Evolutionary conservation across 2,888 invertebrate genomes (phyloP).

Genomic region (Perizoma flavofasciatum): DNA sequence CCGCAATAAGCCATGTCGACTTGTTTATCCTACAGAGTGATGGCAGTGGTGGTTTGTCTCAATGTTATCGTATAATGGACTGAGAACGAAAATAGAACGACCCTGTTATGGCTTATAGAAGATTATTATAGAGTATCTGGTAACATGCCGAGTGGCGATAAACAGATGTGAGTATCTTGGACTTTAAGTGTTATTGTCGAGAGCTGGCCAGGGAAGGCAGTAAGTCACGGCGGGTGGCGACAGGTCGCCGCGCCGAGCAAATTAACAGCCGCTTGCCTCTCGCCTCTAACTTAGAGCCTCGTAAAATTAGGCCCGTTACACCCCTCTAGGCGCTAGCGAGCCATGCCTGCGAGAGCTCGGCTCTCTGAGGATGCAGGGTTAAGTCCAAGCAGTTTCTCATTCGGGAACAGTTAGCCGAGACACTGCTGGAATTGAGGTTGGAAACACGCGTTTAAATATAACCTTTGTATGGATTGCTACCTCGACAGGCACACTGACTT

Average conservation of each 20-base stretch:
- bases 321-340: conserved; percentile 63
- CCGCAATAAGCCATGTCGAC: conserved; percentile 62
- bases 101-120: conserved; percentile 41
- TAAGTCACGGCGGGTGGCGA: conserved; percentile 81
- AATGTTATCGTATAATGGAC: conserved; percentile 58
- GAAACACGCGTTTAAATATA: conserved; percentile 26
- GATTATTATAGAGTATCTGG: conserved; percentile 52
- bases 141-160: conserved; percentile 47
- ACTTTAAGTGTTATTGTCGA: conserved; percentile 54
- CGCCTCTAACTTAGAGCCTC: conserved; percentile 80
- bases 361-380: conserved; percentile 60
- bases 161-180: conserved; percentile 56
- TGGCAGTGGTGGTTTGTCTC: conserved; percentile 51
- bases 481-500: not conserved
- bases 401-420: conserved; percentile 49
- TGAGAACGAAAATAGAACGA: conserved; percentile 48
- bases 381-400: conserved; percentile 60
- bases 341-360: conserved; percentile 43
- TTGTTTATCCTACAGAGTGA: conserved; percentile 59
- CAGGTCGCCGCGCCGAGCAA: conserved; percentile 74
- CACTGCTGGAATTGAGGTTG: conserved; percentile 15
- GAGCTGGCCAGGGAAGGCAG: conserved; percentile 46
- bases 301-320: conserved; percentile 80
- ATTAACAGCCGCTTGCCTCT: conserved; percentile 80
- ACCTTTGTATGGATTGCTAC: conserved; percentile 18